phyloP scores from a whole-genome alignment of 2,797 vertebrate species.

The Myripristis murdjan region DNA sequence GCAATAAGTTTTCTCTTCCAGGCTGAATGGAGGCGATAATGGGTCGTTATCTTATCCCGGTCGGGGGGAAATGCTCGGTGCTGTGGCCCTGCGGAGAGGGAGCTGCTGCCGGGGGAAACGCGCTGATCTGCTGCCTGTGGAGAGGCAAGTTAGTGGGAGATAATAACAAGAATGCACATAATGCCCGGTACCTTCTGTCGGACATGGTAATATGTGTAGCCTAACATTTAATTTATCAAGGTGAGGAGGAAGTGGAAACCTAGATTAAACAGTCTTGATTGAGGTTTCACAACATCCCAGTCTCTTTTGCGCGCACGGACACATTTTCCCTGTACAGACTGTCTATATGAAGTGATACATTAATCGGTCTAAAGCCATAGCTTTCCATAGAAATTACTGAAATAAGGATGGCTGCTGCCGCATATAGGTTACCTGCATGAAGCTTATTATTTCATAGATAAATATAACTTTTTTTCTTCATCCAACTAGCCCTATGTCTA shows the following conservation, averaged over 20 bases:
- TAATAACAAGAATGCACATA: slow-evolving; percentile 73
- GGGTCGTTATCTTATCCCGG: slow-evolving; percentile 78
- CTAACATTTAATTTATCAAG: slow-evolving; percentile 25
- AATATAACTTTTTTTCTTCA: too few relatives aligned
- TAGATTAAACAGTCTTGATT: slow-evolving; percentile 8
- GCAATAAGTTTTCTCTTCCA: slow-evolving; percentile 69
- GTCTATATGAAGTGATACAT: too few relatives aligned
- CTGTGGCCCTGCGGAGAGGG: slow-evolving; percentile 74
- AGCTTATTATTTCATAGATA: too few relatives aligned
- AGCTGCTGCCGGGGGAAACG: slow-evolving; percentile 76
- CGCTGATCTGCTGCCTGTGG: slow-evolving; percentile 85
- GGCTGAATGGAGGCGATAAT: slow-evolving; percentile 79
- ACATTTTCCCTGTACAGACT: background rate
- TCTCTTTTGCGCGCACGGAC: slow-evolving; percentile 9
- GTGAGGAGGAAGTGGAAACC: background rate
- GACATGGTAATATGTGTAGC: slow-evolving; percentile 35
- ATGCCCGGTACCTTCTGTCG: slow-evolving; percentile 21
- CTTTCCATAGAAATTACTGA: too few relatives aligned
- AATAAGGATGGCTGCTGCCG: too few relatives aligned
- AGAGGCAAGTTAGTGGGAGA: slow-evolving; percentile 26
- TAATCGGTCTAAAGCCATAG: too few relatives aligned
- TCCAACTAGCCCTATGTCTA: too few relatives aligned
- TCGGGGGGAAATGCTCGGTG: slow-evolving; percentile 70
- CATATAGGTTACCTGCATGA: too few relatives aligned
- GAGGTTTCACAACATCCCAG: background rate